Evolutionary conservation across 2,797 vertebrate genomes (phyloP), one percentile per base, ranked within the genome.

Genomic region (Ctenopoma multispine): DNA sequence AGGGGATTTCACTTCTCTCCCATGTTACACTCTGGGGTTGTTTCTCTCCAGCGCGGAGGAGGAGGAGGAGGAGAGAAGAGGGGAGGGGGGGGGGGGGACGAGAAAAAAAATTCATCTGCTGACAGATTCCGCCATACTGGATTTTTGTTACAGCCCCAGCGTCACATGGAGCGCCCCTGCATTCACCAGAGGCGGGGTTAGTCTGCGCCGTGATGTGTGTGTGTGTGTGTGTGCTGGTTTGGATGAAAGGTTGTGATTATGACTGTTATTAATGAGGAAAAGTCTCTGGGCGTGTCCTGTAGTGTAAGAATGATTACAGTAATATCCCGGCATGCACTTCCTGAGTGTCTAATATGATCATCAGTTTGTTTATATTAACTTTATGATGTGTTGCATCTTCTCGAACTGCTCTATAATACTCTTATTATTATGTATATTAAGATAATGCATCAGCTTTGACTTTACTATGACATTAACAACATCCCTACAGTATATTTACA

Each of bases 121-220:
- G 93, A 94, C 93, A 94, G 90, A 94, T 91, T 94, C 94, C 94
- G 94, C 94, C 94, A 95, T 95, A 94, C 94, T 95, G 93, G 93
- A 94, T 95, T 93, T 93, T 91, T 90, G 90, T 89, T 78, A 11
- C 72, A 87, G 90, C 89, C 86, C 83, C 81, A 85, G 86, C 87
- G 93, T 94, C 94, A 95, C 92, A 92, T 91, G 93, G 90, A 90
- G 91, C 86, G 83, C 82, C 88, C 89, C 91, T 88, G 88, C 89
- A 78, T 84, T 76, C 31, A 77, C 64, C 83, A 86, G 88, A 89
- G 91, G 89, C 90, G 90, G 90, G 86, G 84, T 89, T 61, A 86
- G 44, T 9, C 3, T 15, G 21, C 57, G 18, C 63, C 40, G 23
- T 47, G 54, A 38, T 64, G 0, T 23, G 38, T 29, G 53, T 14